Evolutionary conservation across 2,113 vertebrate species (phyloP), one percentile per base, ranked within the genome.

Genomic region (Clupea harengus): DNA sequence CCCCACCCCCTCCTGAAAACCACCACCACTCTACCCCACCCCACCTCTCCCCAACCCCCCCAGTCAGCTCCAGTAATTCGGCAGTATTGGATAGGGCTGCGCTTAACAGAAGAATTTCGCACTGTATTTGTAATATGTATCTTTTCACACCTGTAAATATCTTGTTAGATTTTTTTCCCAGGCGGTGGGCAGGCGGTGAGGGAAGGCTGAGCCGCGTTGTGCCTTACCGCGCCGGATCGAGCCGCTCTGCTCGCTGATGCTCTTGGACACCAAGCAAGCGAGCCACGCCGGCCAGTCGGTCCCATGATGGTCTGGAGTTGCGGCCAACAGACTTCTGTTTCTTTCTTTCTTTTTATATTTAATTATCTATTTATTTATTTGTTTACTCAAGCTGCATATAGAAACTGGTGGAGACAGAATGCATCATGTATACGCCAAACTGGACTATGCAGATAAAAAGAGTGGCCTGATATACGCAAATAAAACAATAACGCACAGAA

Each of bases 81-180:
- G 91, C 90, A 93, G 89, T 92, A 93, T 94, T 95, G 94, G 94
- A 95, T 15, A 92, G 89, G 92, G 93, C 88, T 90, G 87, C 89
- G 90, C 93, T 95, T 93, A 95, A 94, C 94, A 93, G 93, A 94
- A 94, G 93, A 94, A 95, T 95, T 95, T 95, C 94, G 92, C 95
- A 92, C 95, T 95, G 95, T 95, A 94, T 95, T 92, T 94, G 92
- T 95, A 95, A 95, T 95, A 95, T 94, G 94, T 93, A 95, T 95
- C 93, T 95, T 94, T 96, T 95, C 94, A 95, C 94, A 95, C 95
- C 95, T 95, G 95, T 96, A 95, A 95, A 95, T 95, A 95, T 96
- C 95, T 92, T 87, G 93, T 94, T 92, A 94, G 92, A 39, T 39
- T 39, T n/a, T n/a, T n/a, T n/a, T 39, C 1, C 39, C 39, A 2